These are phyloP conservation scores for Lycorma delicatula DNA, from an alignment of 1,140 invertebrate genomes.

Conservation along the genomic window DNA sequence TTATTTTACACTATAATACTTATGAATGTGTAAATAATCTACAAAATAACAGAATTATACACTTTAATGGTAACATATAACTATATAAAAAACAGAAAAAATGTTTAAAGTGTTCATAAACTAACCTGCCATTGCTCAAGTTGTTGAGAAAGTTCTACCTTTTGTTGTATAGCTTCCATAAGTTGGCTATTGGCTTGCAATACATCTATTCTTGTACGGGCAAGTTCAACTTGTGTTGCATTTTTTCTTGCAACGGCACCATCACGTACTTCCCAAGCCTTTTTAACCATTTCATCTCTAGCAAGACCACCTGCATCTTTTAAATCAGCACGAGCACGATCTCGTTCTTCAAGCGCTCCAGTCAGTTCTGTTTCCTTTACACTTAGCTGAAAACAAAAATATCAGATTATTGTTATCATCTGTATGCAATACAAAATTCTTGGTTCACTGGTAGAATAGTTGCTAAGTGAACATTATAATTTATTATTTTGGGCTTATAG, in stretches of 20 bases:
- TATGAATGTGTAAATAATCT: neutral
- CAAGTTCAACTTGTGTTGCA: conserved; percentile 75
- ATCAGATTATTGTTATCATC: too few species aligned
- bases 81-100: neutral
- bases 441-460: too few species aligned
- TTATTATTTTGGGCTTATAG: too few species aligned
- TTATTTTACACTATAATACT: neutral
- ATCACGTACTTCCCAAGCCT: conserved; percentile 53
- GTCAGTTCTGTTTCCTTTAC: conserved; percentile 74
- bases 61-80: neutral
- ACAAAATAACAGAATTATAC: neutral
- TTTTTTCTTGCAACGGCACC: conserved; percentile 80
- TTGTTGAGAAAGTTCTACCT: conserved; percentile 88
- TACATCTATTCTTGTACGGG: conserved; percentile 79
- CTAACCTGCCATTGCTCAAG: conserved; percentile 90
- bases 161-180: conserved; percentile 90
- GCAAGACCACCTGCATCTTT: conserved; percentile 58
- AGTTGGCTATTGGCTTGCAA: conserved; percentile 89
- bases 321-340: conserved; percentile 61
- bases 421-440: too few species aligned
- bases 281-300: conserved; percentile 68
- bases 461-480: too few species aligned
- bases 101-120: neutral
- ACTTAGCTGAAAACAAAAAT: conserved; percentile 46
- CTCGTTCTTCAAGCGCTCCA: conserved; percentile 69